Base-by-base conservation (phyloP, 2,888 invertebrate genomes). In the Gastrophysa polygoni region DNA sequence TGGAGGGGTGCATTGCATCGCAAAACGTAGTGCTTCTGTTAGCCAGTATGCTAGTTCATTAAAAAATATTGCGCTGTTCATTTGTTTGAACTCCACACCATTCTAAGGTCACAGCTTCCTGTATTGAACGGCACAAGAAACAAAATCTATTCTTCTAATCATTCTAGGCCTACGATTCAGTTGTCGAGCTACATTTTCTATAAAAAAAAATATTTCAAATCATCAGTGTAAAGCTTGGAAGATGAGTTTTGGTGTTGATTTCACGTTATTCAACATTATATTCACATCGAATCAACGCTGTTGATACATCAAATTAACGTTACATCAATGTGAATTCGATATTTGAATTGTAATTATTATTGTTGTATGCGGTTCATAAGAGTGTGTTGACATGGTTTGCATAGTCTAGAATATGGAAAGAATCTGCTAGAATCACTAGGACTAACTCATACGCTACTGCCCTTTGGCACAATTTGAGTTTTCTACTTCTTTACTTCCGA, bases 1-100 rank as follows among this genome's bases (percentile, higher is more conserved):
- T 75, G 80, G 80, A 80, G 79, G 80, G 81, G 82, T 81, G 81
- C 81, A 80, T 79, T 80, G 80, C 80, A 38, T 38, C 75, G 78
- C 79, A 68, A 70, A 77, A 76, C 72, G 79, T 80, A 80, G 81
- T 81, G 81, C 81, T 80, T 73, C 75, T 70, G n/a, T 32, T 70
- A 67, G 70, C 74, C 74, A 75, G 76, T 77, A 76, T 69, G 64
- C 73, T 77, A 77, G 71, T 66, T 63, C 59, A 61, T 49, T n/a
- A 56, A 56, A 60, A 55, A 32, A 43, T 54, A 11, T 60, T 50
- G 48, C 29, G 43, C 43, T 50, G 57, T 58, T 47, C 56, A 57
- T 60, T 57, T 43, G 55, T 56, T 49, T 52, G 46, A 50, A 70
- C 63, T 70, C 38, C 72, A 69, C 77, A 77, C 76, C 77, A 76